phyloP scores from a whole-genome alignment of 2,797 vertebrate genomes.

The Melanotaenia maccullochi region DNA sequence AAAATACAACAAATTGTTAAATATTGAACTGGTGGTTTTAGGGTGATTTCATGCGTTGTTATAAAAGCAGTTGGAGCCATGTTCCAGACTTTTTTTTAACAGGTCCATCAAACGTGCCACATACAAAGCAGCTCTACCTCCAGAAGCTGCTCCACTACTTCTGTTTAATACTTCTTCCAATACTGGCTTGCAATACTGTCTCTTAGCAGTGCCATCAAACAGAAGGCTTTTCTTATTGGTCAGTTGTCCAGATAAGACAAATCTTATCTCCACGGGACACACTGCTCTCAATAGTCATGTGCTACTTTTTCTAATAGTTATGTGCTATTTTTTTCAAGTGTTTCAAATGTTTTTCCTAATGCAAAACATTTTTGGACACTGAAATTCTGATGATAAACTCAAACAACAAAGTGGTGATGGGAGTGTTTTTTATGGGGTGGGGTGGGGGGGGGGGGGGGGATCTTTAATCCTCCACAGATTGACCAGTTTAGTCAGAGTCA shows the following conservation, averaged over 20 bases:
- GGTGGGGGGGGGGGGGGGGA: too few relatives aligned
- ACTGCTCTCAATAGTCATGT: not conserved
- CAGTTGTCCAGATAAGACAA: conserved; percentile 15
- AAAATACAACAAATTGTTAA: not conserved
- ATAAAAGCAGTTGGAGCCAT: not conserved
- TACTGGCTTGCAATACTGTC: not conserved
- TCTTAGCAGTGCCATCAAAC: not conserved
- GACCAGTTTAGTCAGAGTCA: not conserved
- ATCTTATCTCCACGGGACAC: conserved; percentile 19
- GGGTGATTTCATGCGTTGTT: not conserved
- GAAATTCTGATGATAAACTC: not conserved
- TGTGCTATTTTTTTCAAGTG: not conserved
- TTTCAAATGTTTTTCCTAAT: too few relatives aligned
- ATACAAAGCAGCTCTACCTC: not conserved
- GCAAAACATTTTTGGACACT: not conserved
- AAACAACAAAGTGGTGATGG: not conserved
- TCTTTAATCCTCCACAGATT: not conserved
- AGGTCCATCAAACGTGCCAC: not conserved
- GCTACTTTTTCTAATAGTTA: not conserved
- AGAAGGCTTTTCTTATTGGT: not conserved
- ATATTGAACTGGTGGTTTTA: not conserved
- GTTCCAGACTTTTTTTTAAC: not conserved
- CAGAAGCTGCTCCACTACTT: not conserved
- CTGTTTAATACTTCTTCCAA: not conserved
- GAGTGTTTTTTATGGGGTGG: too few relatives aligned